These are phyloP conservation scores for Agrilus planipennis DNA, from an alignment of 1,140 invertebrate genomes.

Conservation along the genomic window DNA sequence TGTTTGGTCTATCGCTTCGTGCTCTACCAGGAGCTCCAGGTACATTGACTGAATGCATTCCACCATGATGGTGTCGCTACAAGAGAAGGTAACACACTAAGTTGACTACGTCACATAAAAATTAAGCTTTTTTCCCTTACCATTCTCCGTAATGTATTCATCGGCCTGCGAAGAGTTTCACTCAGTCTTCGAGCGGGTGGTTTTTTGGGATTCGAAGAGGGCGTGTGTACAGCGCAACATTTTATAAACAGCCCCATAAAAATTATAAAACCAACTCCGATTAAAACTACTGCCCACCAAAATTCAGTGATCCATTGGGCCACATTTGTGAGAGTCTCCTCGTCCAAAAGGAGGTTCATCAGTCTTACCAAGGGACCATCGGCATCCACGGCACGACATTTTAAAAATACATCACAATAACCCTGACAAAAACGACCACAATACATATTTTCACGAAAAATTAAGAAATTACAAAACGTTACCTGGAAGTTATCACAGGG, in stretches of 20 bases:
- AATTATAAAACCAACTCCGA: slow-evolving; percentile 82
- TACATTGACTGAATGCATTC: slow-evolving; percentile 7
- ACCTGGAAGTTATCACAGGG: slow-evolving; percentile 98
- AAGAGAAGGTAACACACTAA: not conserved
- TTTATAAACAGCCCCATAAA: slow-evolving; percentile 99
- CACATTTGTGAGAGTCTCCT: slow-evolving; percentile 73
- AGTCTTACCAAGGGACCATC: slow-evolving; percentile 93
- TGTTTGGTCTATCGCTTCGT: slow-evolving; percentile 21
- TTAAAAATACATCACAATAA: slow-evolving; percentile 97
- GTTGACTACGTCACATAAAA: slow-evolving; percentile 3
- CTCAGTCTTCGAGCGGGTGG: slow-evolving; percentile 72
- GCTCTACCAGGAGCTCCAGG: slow-evolving; percentile 14
- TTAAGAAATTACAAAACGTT: slow-evolving; percentile 8
- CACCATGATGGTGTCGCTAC: slow-evolving; percentile 12
- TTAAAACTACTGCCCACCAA: slow-evolving; percentile 94
- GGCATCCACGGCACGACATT: slow-evolving; percentile 94
- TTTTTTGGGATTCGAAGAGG: slow-evolving; percentile 92
- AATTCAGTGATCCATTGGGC: slow-evolving; percentile 85
- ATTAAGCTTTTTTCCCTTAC: slow-evolving; percentile 32
- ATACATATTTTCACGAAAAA: slow-evolving; percentile 5
- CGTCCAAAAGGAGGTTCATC: slow-evolving; percentile 93
- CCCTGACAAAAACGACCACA: slow-evolving; percentile 45
- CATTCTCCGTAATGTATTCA: slow-evolving; percentile 80
- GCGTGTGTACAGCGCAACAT: slow-evolving; percentile 97
- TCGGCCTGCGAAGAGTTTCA: slow-evolving; percentile 76